Evolutionary conservation across 1,140 invertebrate genomes (phyloP), one percentile per base, ranked within the genome.

Genomic region (Drosophila setifemur): DNA sequence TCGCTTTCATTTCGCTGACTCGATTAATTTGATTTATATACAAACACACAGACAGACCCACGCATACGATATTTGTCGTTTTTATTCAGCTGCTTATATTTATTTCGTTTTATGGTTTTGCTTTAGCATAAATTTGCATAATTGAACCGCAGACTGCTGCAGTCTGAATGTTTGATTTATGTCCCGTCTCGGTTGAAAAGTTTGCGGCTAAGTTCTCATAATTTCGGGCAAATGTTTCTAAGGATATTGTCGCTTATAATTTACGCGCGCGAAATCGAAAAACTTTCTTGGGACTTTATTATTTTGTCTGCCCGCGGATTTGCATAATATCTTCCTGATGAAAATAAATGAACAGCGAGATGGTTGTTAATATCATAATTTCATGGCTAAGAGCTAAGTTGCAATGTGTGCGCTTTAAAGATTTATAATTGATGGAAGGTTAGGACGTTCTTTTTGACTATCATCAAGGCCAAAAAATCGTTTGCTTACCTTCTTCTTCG

Each of bases 191-290:
- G 31, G 31, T 52, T 7, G 6, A 48, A 48, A 76, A 77, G 47
- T 79, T 66, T 44, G 29, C 28, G 33, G 48, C 63, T 16, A 74
- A 71, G 69, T 71, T 71, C 25, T 47, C 33, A 49, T 76, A 82
- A 72, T 73, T 81, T 76, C 33, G 53, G 50, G 60, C 52, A 67
- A 74, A 66, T 42, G 29, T 40, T 61, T 33, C 47, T 42, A 11
- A 40, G 48, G 53, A 70, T 78, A 49, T 35, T 40, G 43, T 39
- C 29, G 37, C 44, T 47, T 57, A 83, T 74, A 68, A 86, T 68
- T 85, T 85, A 68, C 74, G 60, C 67, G 60, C 67, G 47, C 43
- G 19, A 76, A 85, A 81, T 81, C 71, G 82, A 86, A 86, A 85
- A 85, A 81, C 29, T 85, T 85, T 70, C 11, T 33, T 6, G 64